phyloP scores from a whole-genome alignment of 2,113 vertebrate species.

The Bothrops jararaca region DNA sequence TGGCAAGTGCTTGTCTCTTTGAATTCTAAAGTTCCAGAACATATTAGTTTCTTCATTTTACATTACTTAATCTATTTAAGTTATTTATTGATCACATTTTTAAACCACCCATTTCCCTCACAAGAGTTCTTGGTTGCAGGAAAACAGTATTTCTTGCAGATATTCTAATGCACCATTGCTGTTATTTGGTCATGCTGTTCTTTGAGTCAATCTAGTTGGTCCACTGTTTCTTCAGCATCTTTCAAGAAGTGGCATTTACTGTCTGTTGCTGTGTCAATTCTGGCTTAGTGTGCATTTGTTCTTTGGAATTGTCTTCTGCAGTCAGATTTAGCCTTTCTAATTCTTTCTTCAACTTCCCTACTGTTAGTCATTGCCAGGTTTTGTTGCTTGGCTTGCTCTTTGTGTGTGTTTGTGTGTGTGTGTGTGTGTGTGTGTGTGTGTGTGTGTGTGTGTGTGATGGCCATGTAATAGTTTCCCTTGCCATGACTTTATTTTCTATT shows the following conservation, averaged over 20 bases:
- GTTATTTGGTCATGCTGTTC: neutral
- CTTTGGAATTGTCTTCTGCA: neutral
- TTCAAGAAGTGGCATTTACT: neutral
- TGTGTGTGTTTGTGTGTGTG: too few species aligned
- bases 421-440: neutral
- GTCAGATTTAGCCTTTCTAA: neutral
- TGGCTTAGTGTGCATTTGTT: neutral
- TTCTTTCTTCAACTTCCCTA: neutral
- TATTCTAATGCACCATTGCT: neutral
- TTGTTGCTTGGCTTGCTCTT: neutral
- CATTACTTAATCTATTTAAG: neutral
- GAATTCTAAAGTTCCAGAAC: neutral
- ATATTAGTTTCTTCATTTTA: neutral
- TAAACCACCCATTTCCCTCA: neutral
- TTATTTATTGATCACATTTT: neutral
- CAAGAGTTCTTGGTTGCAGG: neutral
- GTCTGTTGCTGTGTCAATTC: neutral
- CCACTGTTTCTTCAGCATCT: neutral
- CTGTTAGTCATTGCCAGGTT: neutral
- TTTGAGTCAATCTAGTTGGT: neutral
- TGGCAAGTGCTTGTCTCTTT: neutral
- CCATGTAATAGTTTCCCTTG: neutral
- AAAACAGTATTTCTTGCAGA: neutral
- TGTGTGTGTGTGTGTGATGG: neutral
- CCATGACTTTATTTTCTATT: neutral